These are phyloP conservation scores for Microtus agrestis DNA, from an alignment of 2,797 vertebrate genomes.

Conservation along the genomic window DNA sequence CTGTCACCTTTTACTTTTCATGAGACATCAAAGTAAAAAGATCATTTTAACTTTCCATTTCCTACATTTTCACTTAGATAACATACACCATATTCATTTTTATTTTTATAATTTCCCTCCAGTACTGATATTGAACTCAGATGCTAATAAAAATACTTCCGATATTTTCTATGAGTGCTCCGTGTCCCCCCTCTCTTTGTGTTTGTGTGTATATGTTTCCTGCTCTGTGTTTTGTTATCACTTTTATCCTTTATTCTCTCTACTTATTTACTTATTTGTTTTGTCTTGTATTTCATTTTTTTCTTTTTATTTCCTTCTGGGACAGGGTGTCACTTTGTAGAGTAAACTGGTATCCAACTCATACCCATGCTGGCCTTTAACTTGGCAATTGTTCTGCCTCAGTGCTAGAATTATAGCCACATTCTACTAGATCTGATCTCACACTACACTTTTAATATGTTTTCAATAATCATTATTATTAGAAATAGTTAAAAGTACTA, in stretches of 20 bases:
- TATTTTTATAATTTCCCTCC: neutral
- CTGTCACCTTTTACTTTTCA: neutral
- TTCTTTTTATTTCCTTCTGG: neutral
- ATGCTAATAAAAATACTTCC: too few relatives aligned
- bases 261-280: neutral
- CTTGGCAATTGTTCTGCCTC: neutral
- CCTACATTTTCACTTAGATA: neutral
- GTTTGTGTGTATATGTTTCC: neutral
- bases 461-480: slow-evolving; percentile 11
- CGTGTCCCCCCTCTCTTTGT: neutral
- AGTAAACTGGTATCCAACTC: neutral
- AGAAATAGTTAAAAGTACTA: neutral
- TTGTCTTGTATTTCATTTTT: neutral
- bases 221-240: too few relatives aligned
- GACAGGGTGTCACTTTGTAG: neutral
- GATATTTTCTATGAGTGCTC: too few relatives aligned
- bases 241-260: neutral
- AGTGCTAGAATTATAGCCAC: neutral
- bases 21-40: neutral
- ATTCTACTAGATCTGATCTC: neutral
- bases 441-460: neutral
- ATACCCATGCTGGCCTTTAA: neutral
- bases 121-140: neutral
- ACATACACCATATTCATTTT: neutral
- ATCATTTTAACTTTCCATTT: slow-evolving; percentile 5